Percentiles rank a stretch among this genome's conserved stretches.
Evolutionary conservation across 1,140 invertebrate species (phyloP).

Genomic region (Phthorimaea operculella): DNA sequence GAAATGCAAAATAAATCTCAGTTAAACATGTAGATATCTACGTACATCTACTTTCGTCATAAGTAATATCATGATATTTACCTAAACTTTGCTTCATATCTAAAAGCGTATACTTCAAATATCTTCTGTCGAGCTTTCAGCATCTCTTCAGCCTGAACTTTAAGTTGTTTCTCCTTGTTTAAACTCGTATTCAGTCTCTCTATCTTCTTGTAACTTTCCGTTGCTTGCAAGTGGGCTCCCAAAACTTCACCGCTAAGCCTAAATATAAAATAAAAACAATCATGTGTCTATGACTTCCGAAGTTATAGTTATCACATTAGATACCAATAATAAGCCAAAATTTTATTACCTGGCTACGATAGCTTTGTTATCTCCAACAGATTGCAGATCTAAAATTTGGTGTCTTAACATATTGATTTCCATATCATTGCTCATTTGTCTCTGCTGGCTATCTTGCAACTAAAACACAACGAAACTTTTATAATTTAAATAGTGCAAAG

Average conservation of each 20-base stretch:
- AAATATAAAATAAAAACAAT: slow-evolving; percentile 12
- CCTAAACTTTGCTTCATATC: slow-evolving; percentile 56
- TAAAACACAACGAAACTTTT: slow-evolving; percentile 25
- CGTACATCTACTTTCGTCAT: neutral
- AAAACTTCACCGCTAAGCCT: slow-evolving; percentile 61
- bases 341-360: slow-evolving; percentile 67
- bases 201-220: slow-evolving; percentile 48
- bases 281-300: neutral
- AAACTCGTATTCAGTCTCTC: slow-evolving; percentile 43
- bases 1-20: too few species aligned
- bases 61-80: slow-evolving; percentile 19
- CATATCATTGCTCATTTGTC: slow-evolving; percentile 52
- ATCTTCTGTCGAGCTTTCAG: slow-evolving; percentile 45
- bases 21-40: slow-evolving; percentile 14
- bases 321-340: neutral
- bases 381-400: slow-evolving; percentile 74
- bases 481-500: neutral
- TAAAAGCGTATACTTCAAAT: slow-evolving; percentile 44
- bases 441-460: slow-evolving; percentile 45
- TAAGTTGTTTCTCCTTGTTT: slow-evolving; percentile 49
- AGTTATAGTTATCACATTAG: slow-evolving; percentile 1
- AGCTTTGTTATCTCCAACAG: slow-evolving; percentile 72
- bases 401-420: slow-evolving; percentile 73
- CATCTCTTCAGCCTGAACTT: slow-evolving; percentile 48
- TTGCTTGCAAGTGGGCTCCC: slow-evolving; percentile 49